Percentiles rank a stretch among this genome's conserved stretches.
Conservation (phyloP, 2,113 vertebrate genomes). For the Pseudolaguvia tuberculata region DNA sequence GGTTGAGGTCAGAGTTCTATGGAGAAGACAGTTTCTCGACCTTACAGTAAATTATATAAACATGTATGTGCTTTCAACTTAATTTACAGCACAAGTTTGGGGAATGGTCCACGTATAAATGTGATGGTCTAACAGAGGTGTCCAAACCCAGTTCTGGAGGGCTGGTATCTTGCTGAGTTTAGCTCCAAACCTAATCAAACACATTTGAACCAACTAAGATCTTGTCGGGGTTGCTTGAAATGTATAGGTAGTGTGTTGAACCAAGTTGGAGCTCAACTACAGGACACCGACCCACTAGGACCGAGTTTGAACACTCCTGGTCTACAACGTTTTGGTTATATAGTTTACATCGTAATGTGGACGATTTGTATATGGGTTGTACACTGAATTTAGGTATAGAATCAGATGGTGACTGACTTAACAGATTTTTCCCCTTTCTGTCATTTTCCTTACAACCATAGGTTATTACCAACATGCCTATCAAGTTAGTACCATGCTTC, state of each 20-base stretch:
- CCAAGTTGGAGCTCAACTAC: no score
- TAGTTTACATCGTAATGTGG: neutral
- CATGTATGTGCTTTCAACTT: neutral
- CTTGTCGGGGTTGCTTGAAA: no score
- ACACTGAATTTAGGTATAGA: neutral
- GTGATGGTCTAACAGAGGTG: no score
- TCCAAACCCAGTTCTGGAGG: no score
- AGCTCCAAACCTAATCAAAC: no score
- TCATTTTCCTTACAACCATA: conserved; percentile 65
- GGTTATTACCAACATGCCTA: conserved; percentile 79
- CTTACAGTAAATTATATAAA: neutral
- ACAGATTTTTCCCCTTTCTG: conserved; percentile 45
- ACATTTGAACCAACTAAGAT: no score
- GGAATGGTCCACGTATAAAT: neutral
- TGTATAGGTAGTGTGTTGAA: no score
- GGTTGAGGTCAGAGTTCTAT: neutral
- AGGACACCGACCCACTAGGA: no score
- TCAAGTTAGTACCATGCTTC: conserved; percentile 86
- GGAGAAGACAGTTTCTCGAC: no score
- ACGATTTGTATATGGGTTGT: neutral
- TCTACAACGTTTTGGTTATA: neutral
- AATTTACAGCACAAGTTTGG: neutral
- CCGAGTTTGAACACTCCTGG: no score
- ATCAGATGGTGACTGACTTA: conserved; percentile 7
- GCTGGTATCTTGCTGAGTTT: no score